Evolutionary conservation across 2,888 invertebrate species (phyloP), one percentile per base, ranked within the genome.

Genomic region (Eupithecia abbreviata): DNA sequence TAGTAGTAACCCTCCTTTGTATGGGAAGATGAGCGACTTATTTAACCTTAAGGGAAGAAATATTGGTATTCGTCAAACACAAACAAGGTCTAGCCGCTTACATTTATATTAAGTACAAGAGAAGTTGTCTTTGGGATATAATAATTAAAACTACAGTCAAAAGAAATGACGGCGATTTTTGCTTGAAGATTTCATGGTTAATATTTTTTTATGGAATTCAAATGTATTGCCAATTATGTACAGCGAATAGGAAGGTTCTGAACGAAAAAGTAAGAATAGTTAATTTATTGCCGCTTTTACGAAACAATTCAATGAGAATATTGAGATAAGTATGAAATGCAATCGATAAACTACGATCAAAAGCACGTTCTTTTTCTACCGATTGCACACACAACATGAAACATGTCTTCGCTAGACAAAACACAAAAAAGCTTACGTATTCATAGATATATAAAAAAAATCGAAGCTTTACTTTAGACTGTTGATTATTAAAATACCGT

Each of bases 261-360:
- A 30, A 65, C 30, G 18, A n/a, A 65, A n/a, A 41, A 12, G 41
- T 30, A 47, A 30, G 1, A 65, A 62, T 58, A 18, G 2, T 42
- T 13, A 30, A 41, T 2, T 4, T 65, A 62, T 42, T 18, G 15
- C 41, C 2, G 2, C 41, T 41, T 41, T 66, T 15, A 42, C 43
- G 42, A 10, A 66, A 66, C 15, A 15, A 4, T 15, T 3, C 42
- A 42, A 2, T 43, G 41, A 42, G 15, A 30, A 42, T n/a, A n/a
- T n/a, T n/a, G n/a, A n/a, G n/a, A n/a, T 43, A 66, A 66, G 12
- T 42, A 43, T 67, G 43, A 42, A 67, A 67, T n/a, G 43, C 67
- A 43, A 66, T 66, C 66, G n/a, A 67, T 67, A 67, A 42, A 7
- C 10, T 66, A 15, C 67, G 9, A 43, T n/a, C 41, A 43, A n/a